Evolutionary conservation across 2,113 vertebrate genomes (phyloP).

Genomic region (Hemichromis elongatus): DNA sequence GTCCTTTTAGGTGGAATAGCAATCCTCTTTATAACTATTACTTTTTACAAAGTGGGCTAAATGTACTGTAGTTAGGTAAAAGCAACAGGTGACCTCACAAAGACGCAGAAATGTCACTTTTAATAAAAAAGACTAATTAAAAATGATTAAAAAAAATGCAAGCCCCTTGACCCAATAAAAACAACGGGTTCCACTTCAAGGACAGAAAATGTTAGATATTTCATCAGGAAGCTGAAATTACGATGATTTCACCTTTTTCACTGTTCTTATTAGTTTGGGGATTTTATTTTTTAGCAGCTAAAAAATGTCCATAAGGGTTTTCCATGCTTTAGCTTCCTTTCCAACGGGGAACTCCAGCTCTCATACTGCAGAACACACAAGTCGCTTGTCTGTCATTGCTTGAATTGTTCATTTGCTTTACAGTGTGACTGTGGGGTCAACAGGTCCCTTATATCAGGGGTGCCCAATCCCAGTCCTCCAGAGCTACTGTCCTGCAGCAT

Average conservation of each 20-base stretch:
- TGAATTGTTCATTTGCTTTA: background rate
- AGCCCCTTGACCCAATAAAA: rapidly evolving
- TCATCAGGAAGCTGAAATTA: no score
- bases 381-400: rapidly evolving
- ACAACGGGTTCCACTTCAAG: background rate
- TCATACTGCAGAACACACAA: background rate
- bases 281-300: background rate
- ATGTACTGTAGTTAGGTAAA: background rate
- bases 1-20: background rate
- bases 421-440: background rate
- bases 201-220: no score
- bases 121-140: background rate
- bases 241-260: background rate
- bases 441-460: background rate
- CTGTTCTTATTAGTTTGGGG: background rate
- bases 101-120: background rate
- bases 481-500: no score
- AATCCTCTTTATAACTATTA: background rate
- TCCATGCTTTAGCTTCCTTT: background rate
- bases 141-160: background rate
- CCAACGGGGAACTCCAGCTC: rapidly evolving
- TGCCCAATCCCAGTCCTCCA: no score
- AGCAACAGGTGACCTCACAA: background rate
- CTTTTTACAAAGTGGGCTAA: background rate
- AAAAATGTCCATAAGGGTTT: background rate